Percentiles rank a stretch among this genome's conserved stretches.
These are phyloP conservation scores for Dendrocincla fuliginosa DNA, from an alignment of 2,797 vertebrate species.

Conservation along the genomic window DNA sequence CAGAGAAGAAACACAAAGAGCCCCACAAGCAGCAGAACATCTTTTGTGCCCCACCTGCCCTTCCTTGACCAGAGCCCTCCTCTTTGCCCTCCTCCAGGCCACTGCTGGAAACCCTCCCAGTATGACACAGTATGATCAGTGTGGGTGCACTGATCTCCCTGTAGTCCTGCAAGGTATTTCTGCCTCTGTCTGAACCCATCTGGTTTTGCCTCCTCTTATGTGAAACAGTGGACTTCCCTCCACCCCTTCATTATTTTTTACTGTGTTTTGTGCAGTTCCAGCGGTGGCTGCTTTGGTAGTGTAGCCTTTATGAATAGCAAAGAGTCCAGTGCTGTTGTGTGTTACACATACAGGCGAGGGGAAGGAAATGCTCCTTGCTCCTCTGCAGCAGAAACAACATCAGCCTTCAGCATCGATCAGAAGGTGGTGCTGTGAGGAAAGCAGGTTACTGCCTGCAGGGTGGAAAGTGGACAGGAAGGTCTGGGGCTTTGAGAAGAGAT, in stretches of 20 bases:
- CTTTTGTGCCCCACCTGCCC: not conserved
- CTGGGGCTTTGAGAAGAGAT: not conserved
- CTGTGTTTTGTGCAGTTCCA: not conserved
- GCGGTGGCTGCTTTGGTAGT: not conserved
- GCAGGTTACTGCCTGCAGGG: not conserved
- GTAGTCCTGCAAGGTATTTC: not conserved
- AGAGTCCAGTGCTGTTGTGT: not conserved
- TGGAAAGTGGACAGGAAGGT: not conserved
- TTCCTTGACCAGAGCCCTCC: not conserved
- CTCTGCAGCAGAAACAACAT: not conserved
- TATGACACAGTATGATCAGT: too few relatives aligned
- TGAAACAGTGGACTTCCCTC: not conserved
- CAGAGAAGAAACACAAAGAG: not conserved
- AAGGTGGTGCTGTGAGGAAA: not conserved
- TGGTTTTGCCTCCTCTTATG: not conserved
- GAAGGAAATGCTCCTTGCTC: not conserved
- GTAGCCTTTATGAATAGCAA: not conserved
- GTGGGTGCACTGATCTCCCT: not conserved
- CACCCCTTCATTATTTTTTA: not conserved
- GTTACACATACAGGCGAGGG: fast-evolving
- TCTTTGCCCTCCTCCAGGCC: not conserved
- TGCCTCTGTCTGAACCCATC: not conserved
- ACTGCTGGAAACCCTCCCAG: not conserved
- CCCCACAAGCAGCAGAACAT: not conserved
- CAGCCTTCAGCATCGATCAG: not conserved